These are phyloP conservation scores for Leptodactylus fuscus DNA, from an alignment of 2,113 vertebrate species.

Conservation along the genomic window DNA sequence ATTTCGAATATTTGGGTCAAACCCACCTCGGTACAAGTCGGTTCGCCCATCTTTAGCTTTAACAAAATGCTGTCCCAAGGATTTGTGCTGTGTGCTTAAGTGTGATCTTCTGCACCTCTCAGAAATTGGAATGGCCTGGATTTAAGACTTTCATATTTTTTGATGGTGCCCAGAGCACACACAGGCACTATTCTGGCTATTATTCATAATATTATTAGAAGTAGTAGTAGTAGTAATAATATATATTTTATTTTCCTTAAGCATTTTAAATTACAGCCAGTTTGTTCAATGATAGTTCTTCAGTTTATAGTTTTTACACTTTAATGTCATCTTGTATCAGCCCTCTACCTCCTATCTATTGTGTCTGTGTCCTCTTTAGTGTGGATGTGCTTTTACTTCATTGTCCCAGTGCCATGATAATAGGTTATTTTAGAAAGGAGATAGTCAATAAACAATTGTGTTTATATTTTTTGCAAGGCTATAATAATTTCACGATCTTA, in stretches of 20 bases:
- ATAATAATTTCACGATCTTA: slow-evolving; percentile 22
- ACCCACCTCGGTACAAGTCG: too few species aligned
- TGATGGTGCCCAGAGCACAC: too few species aligned
- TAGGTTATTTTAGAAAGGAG: background rate
- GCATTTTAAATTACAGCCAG: background rate
- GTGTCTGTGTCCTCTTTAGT: too few species aligned
- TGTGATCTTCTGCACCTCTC: too few species aligned
- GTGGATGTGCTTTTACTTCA: background rate
- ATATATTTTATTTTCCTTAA: background rate
- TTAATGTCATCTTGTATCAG: background rate
- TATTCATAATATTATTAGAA: too few species aligned
- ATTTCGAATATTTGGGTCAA: too few species aligned
- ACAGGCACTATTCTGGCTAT: too few species aligned
- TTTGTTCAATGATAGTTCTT: background rate
- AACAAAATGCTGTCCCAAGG: too few species aligned
- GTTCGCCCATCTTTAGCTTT: too few species aligned
- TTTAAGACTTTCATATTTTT: too few species aligned
- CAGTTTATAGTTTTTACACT: background rate
- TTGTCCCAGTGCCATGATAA: background rate
- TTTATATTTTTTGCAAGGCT: background rate
- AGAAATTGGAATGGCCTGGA: too few species aligned
- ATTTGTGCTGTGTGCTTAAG: too few species aligned
- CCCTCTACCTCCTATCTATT: background rate
- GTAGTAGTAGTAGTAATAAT: background rate
- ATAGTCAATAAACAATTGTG: background rate